phyloP scores from a whole-genome alignment of 2,113 vertebrate species.

The Phrynosoma blainvillii region DNA sequence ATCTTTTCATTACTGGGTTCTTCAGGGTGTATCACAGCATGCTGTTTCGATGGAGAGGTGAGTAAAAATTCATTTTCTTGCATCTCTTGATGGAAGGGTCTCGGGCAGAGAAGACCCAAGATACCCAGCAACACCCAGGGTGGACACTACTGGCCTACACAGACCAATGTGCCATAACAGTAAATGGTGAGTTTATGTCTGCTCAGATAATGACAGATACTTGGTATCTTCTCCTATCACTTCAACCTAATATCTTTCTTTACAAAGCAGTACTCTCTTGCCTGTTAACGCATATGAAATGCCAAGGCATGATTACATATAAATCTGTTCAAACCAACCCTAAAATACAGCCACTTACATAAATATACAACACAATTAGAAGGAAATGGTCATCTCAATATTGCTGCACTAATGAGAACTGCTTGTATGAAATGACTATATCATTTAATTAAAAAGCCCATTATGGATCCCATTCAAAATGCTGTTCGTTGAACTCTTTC shows the following conservation, averaged over 20 bases:
- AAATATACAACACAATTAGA: constrained; percentile 71
- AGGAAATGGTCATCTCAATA: constrained; percentile 74
- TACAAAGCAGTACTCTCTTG: constrained; percentile 40
- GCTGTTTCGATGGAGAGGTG: too few species aligned
- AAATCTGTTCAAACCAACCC: constrained; percentile 74
- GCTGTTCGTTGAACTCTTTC: constrained; percentile 70
- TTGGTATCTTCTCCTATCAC: background rate
- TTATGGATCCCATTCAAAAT: constrained; percentile 74
- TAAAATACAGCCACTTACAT: constrained; percentile 55
- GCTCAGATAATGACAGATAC: background rate
- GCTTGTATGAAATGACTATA: constrained; percentile 74
- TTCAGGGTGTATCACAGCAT: too few species aligned
- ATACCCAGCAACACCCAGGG: background rate
- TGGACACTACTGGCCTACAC: background rate
- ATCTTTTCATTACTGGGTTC: too few species aligned
- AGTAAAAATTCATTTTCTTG: too few species aligned
- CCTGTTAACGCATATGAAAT: constrained; percentile 37
- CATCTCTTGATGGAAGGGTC: too few species aligned
- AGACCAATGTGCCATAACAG: background rate
- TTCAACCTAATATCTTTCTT: constrained; percentile 49
- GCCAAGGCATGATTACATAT: constrained; percentile 54
- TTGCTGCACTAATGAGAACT: constrained; percentile 74
- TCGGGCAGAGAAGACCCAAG: too few species aligned
- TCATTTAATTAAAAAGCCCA: constrained; percentile 81
- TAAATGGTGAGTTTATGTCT: background rate